Base-by-base conservation (phyloP, 2,113 vertebrate species). In the Riparia riparia region DNA sequence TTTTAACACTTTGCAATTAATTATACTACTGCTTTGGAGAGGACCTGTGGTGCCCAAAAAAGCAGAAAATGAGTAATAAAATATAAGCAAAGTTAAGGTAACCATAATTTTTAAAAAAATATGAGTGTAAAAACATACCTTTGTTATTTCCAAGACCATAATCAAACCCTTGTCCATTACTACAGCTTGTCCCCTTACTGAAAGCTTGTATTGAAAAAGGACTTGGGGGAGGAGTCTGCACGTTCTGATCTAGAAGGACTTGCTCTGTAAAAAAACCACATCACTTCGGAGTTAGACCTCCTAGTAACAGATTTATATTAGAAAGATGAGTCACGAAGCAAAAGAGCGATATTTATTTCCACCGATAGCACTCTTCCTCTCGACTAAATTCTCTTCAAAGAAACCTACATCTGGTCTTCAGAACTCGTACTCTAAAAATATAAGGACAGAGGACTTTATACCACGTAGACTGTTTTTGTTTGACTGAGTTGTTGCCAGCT, bases 81-180 rank as follows among this genome's bases (percentile, higher is more conserved):
- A 69, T 5, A 49, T 4, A 80, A 58, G 17, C 32, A 80, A 69
- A 70, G n/a, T 51, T 65, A 74, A 86, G 37, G 54, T 56, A 90
- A 88, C 18, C 4, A 21, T 29, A 2, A 7, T 37, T 93, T 72
- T 70, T 14, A 7, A 21, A 21, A 83, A 85, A 83, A 86, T 4
- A 3, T 21, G 17, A 80, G 45, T 45, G 22, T 28, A 79, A 61
- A 86, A 53, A 93, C 98, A 97, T 97, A 99, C 99, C 99, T 99
- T 99, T 99, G 97, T 99, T 99, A 98, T 99, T 99, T 96, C 99
- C 98, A 82, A 99, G 98, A 88, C 99, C 99, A 80, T 99, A 99
- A 97, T 99, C 99, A 97, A 99, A 99, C 92, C 99, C 99, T 97
- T 99, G 99, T 25, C 99, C 98, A 53, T 99, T 99, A 91, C 98